phyloP scores from a whole-genome alignment of 2,113 vertebrate species.

The Trogon melanurus region DNA sequence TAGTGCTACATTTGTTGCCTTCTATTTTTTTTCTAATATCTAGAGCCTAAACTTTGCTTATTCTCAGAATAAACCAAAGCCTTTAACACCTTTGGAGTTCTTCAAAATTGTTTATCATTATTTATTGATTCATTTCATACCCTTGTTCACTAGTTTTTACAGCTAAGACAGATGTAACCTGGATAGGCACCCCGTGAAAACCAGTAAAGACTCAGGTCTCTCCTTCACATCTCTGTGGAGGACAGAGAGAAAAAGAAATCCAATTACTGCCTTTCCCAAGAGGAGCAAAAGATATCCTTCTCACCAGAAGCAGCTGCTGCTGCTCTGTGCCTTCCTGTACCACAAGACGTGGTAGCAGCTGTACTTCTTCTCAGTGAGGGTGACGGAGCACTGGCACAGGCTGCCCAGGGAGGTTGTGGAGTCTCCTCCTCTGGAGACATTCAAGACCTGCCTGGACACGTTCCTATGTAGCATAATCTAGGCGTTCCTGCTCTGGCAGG shows the following conservation, averaged over 20 bases:
- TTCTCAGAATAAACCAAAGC: not conserved
- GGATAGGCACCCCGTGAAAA: not conserved
- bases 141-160: not conserved
- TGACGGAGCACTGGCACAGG: too few relatives aligned
- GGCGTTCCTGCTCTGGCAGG: too few relatives aligned
- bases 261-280: not conserved
- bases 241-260: not conserved
- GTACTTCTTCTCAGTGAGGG: too few relatives aligned
- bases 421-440: too few relatives aligned
- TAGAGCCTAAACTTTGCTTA: not conserved
- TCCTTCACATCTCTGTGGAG: not conserved
- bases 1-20: not conserved
- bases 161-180: not conserved
- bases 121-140: not conserved
- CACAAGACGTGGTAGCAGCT: not conserved
- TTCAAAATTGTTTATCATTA: not conserved
- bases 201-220: not conserved
- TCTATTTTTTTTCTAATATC: not conserved
- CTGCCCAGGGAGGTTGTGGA: too few relatives aligned
- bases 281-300: not conserved
- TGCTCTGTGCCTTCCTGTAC: not conserved
- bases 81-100: not conserved
- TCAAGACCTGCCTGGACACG: too few relatives aligned
- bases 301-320: not conserved
- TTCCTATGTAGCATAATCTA: too few relatives aligned